Base-by-base conservation (phyloP, 2,888 invertebrate genomes). In the Apotomis turbidana region DNA sequence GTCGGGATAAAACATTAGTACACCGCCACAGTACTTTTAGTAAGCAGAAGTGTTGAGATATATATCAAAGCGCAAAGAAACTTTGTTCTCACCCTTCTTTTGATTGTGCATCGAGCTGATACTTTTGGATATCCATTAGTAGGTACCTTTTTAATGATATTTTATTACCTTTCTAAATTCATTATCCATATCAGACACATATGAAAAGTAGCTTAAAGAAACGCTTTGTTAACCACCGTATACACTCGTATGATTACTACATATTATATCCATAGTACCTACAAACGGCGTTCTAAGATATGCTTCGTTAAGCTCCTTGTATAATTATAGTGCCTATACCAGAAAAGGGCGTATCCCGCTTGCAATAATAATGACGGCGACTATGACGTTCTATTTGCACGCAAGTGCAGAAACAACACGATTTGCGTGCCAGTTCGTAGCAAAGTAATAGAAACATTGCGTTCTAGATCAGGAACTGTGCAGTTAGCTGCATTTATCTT, bases 1-100 rank as follows among this genome's bases (percentile, higher is more conserved):
- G 72, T 72, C 58, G 68, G 63, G 72, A 72, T 72, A 72, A 72
- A 72, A 72, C 72, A 68, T 72, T 72, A 72, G 63, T 63, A 27
- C 27, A 27, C 54, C 9, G 60, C 27, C 72, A 68, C 72, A 68
- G 68, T 68, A 52, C 13, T 55, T 9, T 46, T 63, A 55, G 5
- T 8, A 44, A 12, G 36, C 72, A 72, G 72, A 68, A 68, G 72
- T 6, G 4, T 38, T 0, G 41, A 44, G 58, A 27, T 27, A 27
- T 27, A 27, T 2, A 27, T 27, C 27, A 27, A 27, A 27, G 27
- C 27, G 27, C 27, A 27, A 27, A 27, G 27, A 27, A 27, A 27
- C 27, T 27, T 27, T 27, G 44, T 6, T 44, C 44, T 44, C 44
- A 8, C 6, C 44, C 44, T 44, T 44, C 8, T 8, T 44, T 44